Percentiles rank a stretch among this genome's conserved stretches.
Evolutionary conservation across 2,113 vertebrate species (phyloP).

Genomic region (Otolemur garnettii): DNA sequence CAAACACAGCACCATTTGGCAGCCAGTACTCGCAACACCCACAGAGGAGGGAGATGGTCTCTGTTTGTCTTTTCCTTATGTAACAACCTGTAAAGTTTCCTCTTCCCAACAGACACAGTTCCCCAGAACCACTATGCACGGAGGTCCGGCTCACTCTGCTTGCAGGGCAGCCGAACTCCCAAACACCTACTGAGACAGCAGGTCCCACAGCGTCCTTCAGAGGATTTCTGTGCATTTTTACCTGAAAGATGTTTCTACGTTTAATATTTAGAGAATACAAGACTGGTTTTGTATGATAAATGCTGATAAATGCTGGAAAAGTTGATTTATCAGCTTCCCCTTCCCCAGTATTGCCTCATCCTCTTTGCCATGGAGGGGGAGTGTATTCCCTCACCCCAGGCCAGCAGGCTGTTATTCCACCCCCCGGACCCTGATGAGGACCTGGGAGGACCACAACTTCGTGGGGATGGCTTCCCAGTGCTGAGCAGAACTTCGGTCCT

Average conservation of each 20-base stretch:
- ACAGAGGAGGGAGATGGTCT: not conserved
- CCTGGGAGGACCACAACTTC: not conserved
- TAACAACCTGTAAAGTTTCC: not conserved
- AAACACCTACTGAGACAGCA: not conserved
- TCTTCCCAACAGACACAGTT: not conserved
- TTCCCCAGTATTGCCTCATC: not conserved
- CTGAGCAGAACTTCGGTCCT: not conserved
- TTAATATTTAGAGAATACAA: not conserved
- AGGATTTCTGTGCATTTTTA: not conserved
- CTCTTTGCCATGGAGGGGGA: accelerated
- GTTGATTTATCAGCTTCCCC: not conserved
- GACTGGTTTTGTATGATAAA: too few relatives aligned
- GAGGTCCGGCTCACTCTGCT: not conserved
- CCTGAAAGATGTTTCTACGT: not conserved
- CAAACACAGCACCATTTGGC: not conserved
- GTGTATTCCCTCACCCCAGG: not conserved
- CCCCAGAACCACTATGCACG: accelerated
- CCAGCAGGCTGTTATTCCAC: not conserved
- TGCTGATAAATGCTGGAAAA: not conserved
- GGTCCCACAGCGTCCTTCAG: accelerated
- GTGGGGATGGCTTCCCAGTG: not conserved
- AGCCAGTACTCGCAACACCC: not conserved
- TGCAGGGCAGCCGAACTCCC: not conserved
- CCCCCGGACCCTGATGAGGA: not conserved
- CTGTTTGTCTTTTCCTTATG: not conserved